Base-by-base conservation (phyloP, 1,140 invertebrate genomes). In the Ooceraea biroi region DNA sequence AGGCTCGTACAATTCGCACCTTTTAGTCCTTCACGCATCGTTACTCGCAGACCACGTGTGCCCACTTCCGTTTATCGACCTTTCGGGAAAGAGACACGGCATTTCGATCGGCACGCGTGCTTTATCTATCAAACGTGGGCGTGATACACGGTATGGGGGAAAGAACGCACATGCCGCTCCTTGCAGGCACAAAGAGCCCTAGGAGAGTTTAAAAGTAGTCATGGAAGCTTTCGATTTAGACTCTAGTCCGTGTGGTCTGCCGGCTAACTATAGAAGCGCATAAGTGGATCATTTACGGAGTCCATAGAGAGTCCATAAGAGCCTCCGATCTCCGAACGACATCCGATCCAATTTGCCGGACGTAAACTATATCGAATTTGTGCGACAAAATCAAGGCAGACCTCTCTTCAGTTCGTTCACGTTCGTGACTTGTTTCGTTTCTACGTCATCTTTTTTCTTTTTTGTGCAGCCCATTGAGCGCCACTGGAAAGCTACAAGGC, bases 221-320 rank as follows among this genome's bases (percentile, higher is more conserved):
- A 27, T 52, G 36, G 17, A 68, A 52, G 44, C 58, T 72, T 84
- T 65, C 14, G 48, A 48, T 84, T 77, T 86, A 66, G 48, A 66
- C 71, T 58, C 66, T 44, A 19, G 25, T 80, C 69, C 85, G 48
- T 58, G 68, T 73, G 84, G 84, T 87, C 85, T 76, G 30, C 44
- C 55, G 77, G 65, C 84, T 87, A 87, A 83, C 83, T 87, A 85
- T 87, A 87, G 85, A 85, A 57, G 11, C 52, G 41, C 25, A 65
- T 68, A 85, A 87, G 69, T 71, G 77, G 65, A 57, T 73, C 63
- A 86, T 83, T 84, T 80, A 46, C 41, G 41, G 82, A 77, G 58
- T 78, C 25, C 60, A 63, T 77, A 83, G 27, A 63, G 22, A 22
- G n/a, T n/a, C n/a, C n/a, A n/a, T n/a, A n/a, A n/a, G 71, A 58